Evolutionary conservation across 37 sponge, comb jelly and placozoan species (phyloP).

Genomic region (Axinella damicornis): DNA sequence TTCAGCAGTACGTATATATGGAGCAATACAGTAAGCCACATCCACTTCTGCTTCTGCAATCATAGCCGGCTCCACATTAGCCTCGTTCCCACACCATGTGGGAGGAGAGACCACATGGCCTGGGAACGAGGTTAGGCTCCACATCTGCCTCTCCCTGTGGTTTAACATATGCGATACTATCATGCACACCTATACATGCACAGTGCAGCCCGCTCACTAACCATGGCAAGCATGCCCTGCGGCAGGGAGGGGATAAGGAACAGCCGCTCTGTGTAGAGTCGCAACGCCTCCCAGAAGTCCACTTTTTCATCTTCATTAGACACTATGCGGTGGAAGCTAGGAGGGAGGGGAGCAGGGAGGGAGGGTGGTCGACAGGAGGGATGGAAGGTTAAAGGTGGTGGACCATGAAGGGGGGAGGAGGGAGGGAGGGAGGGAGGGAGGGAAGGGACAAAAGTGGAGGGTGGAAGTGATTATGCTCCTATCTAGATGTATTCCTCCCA

Average conservation of each 20-base stretch:
- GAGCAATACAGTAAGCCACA: too few relatives aligned
- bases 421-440: not conserved
- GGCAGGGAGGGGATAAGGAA: constrained; percentile 72
- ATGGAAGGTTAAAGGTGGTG: not conserved
- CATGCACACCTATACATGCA: too few relatives aligned
- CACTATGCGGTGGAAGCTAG: constrained; percentile 25
- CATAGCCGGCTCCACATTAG: too few relatives aligned
- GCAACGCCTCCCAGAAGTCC: constrained; percentile 60
- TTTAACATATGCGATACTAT: too few relatives aligned
- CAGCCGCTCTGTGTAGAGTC: constrained; percentile 37
- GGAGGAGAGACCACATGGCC: too few relatives aligned
- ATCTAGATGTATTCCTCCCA: not conserved
- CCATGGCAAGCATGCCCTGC: constrained; percentile 53
- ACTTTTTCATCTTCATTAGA: constrained; percentile 13
- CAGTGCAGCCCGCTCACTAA: constrained; percentile 17
- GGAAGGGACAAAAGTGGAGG: not conserved
- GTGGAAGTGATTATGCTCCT: not conserved
- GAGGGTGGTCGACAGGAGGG: not conserved
- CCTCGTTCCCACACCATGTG: too few relatives aligned
- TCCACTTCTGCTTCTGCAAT: too few relatives aligned
- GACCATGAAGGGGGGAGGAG: not conserved
- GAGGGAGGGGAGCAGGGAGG: not conserved
- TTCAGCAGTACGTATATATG: too few relatives aligned
- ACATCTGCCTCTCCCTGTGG: too few relatives aligned
- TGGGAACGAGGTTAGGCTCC: too few relatives aligned